phyloP scores from a whole-genome alignment of 1,140 invertebrate genomes.

The Atta texana region DNA sequence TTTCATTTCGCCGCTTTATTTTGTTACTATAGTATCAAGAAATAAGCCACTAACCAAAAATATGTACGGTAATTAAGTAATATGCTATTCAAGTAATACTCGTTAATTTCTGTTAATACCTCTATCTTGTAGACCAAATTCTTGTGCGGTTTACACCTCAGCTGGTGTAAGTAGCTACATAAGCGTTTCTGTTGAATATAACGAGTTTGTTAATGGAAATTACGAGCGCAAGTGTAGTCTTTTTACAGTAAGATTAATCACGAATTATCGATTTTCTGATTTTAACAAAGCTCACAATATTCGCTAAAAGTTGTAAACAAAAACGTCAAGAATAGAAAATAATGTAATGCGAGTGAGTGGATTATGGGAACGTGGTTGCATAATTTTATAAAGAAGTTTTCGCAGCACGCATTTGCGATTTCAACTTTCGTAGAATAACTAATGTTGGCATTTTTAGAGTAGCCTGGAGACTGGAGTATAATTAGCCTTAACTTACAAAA shows the following conservation, averaged over 20 bases:
- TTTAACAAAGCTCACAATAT: not conserved
- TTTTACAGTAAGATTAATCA: not conserved
- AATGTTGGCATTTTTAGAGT: conserved; percentile 58
- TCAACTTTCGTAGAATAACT: conserved; percentile 50
- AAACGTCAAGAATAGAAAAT: not conserved
- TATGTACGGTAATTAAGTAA: conserved; percentile 6
- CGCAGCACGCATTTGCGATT: conserved; percentile 25
- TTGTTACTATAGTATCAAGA: not conserved
- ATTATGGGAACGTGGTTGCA: conserved; percentile 24
- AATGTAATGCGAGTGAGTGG: not conserved
- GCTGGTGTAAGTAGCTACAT: not conserved
- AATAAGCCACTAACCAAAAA: not conserved
- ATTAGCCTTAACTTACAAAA: conserved; percentile 64
- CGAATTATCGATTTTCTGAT: not conserved
- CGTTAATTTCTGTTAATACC: not conserved
- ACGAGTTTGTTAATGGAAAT: not conserved
- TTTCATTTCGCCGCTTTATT: not conserved
- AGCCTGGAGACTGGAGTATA: conserved; percentile 45
- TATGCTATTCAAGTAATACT: not conserved
- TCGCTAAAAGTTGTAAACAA: not conserved
- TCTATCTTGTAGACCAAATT: not conserved
- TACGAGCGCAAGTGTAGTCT: not conserved
- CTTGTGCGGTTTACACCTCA: not conserved
- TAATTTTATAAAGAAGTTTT: conserved; percentile 54
- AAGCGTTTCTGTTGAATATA: not conserved